These are phyloP conservation scores for Ancistrus triradiatus DNA, from an alignment of 2,113 vertebrate species.

Conservation along the genomic window DNA sequence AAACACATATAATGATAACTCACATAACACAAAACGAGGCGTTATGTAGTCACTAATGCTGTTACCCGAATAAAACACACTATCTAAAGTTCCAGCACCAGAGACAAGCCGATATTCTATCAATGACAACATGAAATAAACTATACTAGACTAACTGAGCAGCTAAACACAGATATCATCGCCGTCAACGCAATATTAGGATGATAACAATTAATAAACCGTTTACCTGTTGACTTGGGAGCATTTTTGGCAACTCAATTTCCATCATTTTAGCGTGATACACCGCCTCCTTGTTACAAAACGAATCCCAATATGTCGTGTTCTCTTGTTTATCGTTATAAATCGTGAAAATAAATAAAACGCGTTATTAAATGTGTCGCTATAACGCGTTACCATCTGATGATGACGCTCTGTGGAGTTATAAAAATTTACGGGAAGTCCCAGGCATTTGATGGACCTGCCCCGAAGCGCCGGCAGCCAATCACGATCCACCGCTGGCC, in stretches of 20 bases:
- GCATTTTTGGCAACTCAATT: conserved; percentile 61
- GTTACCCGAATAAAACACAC: neutral
- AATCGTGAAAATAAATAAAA: conserved; percentile 44
- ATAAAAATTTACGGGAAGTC: conserved; percentile 60
- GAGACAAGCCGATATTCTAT: no score
- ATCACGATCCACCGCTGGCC: conserved; percentile 32
- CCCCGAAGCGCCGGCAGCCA: conserved; percentile 55
- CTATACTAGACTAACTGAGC: no score
- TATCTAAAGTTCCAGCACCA: neutral
- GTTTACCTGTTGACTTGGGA: conserved; percentile 72
- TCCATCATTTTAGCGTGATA: conserved; percentile 66
- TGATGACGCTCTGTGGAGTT: conserved; percentile 51
- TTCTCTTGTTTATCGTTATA: conserved; percentile 37
- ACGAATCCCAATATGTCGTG: conserved; percentile 32
- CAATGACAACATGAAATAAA: no score
- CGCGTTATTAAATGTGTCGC: conserved; percentile 33
- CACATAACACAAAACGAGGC: no score
- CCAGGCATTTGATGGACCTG: conserved; percentile 49
- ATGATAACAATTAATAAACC: no score
- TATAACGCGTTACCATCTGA: conserved; percentile 42
- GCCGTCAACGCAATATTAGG: no score
- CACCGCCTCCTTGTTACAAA: neutral
- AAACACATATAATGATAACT: no score
- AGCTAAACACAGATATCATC: no score
- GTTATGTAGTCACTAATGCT: no score